A percentile compares a stretch with the other conserved stretches of the same genome.
Conservation (phyloP, 92 coral and sea anemone genomes). For the Epizoanthus rinbou region DNA sequence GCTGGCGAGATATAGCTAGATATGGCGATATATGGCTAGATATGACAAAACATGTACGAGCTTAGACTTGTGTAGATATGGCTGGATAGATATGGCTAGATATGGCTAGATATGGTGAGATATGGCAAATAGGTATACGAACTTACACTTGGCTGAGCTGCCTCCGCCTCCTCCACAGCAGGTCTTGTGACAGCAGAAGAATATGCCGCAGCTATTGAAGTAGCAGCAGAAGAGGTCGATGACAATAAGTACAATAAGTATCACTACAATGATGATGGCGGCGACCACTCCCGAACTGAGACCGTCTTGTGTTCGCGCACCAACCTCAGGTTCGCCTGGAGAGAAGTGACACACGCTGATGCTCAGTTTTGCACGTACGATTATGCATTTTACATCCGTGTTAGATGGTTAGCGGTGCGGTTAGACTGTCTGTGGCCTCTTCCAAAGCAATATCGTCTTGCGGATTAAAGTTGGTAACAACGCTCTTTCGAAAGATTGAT, state of each 20-base stretch:
- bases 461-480: no score
- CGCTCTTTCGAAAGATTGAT: no score
- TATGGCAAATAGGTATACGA: no score
- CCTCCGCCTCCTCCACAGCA: constrained; percentile 57
- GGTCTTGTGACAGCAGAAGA: constrained; percentile 76
- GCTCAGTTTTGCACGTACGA: constrained; percentile 33
- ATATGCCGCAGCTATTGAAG: constrained; percentile 90
- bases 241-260: constrained; percentile 84
- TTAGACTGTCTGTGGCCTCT: not conserved
- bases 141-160: constrained; percentile 27
- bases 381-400: constrained; percentile 4
- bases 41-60: no score
- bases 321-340: constrained; percentile 49
- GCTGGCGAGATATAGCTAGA: no score
- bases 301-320: constrained; percentile 57
- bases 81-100: no score
- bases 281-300: constrained; percentile 89
- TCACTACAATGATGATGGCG: constrained; percentile 86
- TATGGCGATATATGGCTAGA: no score
- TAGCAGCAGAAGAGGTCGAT: constrained; percentile 96
- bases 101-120: no score
- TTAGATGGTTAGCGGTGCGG: constrained; percentile 20
- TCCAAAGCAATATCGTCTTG: no score
- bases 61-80: no score
- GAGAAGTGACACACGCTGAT: constrained; percentile 29